phyloP scores from a whole-genome alignment of 2,797 vertebrate genomes.

The Xenentodon cancila region DNA sequence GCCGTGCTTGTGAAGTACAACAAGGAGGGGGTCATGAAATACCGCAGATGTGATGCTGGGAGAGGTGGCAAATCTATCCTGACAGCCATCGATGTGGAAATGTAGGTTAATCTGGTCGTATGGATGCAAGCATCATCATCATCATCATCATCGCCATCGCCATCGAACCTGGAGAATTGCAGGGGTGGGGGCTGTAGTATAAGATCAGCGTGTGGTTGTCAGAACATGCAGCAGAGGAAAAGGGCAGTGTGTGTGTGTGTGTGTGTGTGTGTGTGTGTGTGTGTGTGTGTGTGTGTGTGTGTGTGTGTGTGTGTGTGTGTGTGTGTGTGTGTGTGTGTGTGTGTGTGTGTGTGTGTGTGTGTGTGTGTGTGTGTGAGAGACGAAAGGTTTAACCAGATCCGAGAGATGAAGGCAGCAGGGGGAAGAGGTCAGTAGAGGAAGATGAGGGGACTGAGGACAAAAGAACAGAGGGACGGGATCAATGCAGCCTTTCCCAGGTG shows the following conservation, averaged over 20 bases:
- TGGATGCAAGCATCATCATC: slow-evolving; percentile 39
- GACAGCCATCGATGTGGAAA: slow-evolving; percentile 64
- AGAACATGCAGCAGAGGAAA: slow-evolving; percentile 23
- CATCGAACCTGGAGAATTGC: slow-evolving; percentile 34
- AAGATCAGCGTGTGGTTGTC: slow-evolving; percentile 23
- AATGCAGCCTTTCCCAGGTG: slow-evolving; percentile 20
- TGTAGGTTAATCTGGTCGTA: slow-evolving; percentile 77
- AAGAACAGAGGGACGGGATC: slow-evolving; percentile 44
- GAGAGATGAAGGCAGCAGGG: slow-evolving; percentile 2
- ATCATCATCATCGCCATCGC: slow-evolving; percentile 20
- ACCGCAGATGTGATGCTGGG: slow-evolving; percentile 63
- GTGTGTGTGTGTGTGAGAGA: too few relatives aligned
- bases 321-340: too few relatives aligned
- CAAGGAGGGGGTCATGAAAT: slow-evolving; percentile 29
- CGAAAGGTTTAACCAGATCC: background rate
- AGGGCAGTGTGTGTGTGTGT: background rate
- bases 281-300: too few relatives aligned
- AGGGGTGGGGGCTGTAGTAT: background rate
- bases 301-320: too few relatives aligned
- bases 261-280: too few relatives aligned
- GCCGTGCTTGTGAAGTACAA: background rate
- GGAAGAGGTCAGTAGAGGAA: slow-evolving; percentile 28
- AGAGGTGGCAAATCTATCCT: slow-evolving; percentile 37
- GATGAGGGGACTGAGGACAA: slow-evolving; percentile 39
- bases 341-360: too few relatives aligned